phyloP scores from a whole-genome alignment of 2,888 invertebrate species.

The Xanthorhoe spadicearia region DNA sequence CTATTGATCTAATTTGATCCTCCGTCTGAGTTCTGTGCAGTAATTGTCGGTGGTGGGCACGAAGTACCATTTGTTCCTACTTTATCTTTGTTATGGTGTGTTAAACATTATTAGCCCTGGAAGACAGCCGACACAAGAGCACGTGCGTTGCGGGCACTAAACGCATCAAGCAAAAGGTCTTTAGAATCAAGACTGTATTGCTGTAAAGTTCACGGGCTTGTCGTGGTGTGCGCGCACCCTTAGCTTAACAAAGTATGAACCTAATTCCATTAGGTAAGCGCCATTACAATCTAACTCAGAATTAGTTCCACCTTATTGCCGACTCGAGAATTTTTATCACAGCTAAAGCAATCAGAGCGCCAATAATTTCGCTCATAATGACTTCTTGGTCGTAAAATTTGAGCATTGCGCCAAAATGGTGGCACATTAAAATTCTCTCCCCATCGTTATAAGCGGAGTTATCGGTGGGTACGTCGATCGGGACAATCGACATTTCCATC shows the following conservation, averaged over 20 bases:
- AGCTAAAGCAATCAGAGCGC: conserved; percentile 83
- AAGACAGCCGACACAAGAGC: too few species aligned
- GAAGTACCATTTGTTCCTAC: too few species aligned
- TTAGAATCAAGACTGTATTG: not conserved
- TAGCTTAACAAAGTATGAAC: conserved; percentile 50
- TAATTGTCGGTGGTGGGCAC: too few species aligned
- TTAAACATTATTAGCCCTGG: too few species aligned
- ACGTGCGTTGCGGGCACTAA: too few species aligned
- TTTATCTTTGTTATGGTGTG: too few species aligned
- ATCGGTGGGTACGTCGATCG: conserved; percentile 73
- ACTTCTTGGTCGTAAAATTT: conserved; percentile 83
- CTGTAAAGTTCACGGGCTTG: not conserved
- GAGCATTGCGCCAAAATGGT: conserved; percentile 85
- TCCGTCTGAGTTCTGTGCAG: not conserved
- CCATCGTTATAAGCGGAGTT: conserved; percentile 83
- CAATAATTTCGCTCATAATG: conserved; percentile 85
- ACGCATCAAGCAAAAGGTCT: too few species aligned
- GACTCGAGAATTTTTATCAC: conserved; percentile 84
- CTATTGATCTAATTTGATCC: not conserved
- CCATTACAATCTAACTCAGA: conserved; percentile 76
- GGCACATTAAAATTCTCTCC: conserved; percentile 85
- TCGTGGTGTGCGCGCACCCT: conserved; percentile 20
- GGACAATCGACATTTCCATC: conserved; percentile 83
- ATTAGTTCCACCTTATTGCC: conserved; percentile 85
- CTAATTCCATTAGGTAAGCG: conserved; percentile 62